Evolutionary conservation across 2,888 invertebrate genomes (phyloP), one percentile per base, ranked within the genome.

Genomic region (Polyommatus icarus): DNA sequence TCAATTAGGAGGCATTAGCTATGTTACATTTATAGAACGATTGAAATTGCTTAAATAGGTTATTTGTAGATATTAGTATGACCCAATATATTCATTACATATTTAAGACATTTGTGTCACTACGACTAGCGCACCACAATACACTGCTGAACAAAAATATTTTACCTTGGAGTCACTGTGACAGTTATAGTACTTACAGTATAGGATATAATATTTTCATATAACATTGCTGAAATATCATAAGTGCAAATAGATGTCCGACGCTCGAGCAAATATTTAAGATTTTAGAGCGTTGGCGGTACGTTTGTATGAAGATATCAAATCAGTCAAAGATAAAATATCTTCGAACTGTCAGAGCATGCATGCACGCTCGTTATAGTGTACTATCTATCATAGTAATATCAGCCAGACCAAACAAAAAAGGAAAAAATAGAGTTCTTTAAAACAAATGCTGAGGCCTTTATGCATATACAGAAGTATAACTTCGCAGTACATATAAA

Each of bases 1-100:
- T 75, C 50, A 75, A 75, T 75, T 75, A 50, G 54, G 29, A 20
- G 75, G 46, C 73, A 46, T 72, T 75, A 15, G 75, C 3, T 73
- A 7, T 40, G 46, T 73, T 6, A 50, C 72, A 40, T 40, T 24
- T 46, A 40, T 29, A 54, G 50, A 75, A 73, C 73, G 24, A 75
- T 50, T 7, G 18, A 20, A 40, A n/a, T 24, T 18, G 50, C 50
- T 75, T 29, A 18, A 6, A 75, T 24, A 24, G 46, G 20, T 67
- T 29, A 67, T 67, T 67, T 32, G 67, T 67, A 15, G 67, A 67
- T 67, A 67, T 67, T 67, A 67, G 32, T 29, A 67, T 67, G 29
- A 67, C 29, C 67, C 29, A 67, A 67, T 67, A 67, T 67, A 67
- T 32, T 61, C 59, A 61, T 2, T 67, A 29, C 29, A 29, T 32